These are phyloP conservation scores for Hystrix brachyura DNA, from an alignment of 2,113 vertebrate species.

Conservation along the genomic window DNA sequence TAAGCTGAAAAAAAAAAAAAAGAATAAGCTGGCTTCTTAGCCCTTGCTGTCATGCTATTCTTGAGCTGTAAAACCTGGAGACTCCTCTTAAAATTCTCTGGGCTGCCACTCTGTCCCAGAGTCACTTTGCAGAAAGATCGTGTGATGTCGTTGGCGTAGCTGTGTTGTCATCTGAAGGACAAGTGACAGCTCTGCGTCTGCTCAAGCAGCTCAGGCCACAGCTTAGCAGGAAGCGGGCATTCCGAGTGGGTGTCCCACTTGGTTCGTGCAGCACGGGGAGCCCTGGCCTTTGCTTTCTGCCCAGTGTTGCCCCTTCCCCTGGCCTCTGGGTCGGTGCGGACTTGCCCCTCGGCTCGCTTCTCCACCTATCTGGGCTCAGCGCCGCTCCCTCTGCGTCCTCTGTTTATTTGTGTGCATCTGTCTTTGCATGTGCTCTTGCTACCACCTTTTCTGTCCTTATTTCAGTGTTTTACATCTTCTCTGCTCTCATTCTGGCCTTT, in stretches of 20 bases:
- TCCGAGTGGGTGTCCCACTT: not conserved
- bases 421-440: slow-evolving; percentile 74
- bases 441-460: slow-evolving; percentile 48
- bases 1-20: not conserved
- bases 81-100: not conserved
- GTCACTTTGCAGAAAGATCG: not conserved
- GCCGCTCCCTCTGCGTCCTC: not conserved
- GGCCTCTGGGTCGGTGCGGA: not conserved
- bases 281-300: not conserved
- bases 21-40: not conserved
- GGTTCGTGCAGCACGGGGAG: not conserved
- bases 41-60: not conserved
- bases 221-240: not conserved
- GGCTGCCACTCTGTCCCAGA: not conserved
- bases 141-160: not conserved
- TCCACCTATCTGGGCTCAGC: not conserved
- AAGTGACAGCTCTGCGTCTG: not conserved
- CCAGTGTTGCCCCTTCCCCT: not conserved
- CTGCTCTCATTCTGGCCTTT: slow-evolving; percentile 21
- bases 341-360: not conserved
- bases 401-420: slow-evolving; percentile 22
- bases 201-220: not conserved
- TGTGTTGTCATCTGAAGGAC: not conserved
- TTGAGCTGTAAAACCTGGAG: not conserved
- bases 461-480: slow-evolving; percentile 20